Conservation (phyloP, 2,888 invertebrate genomes). For the Stenichneumon culpator region DNA sequence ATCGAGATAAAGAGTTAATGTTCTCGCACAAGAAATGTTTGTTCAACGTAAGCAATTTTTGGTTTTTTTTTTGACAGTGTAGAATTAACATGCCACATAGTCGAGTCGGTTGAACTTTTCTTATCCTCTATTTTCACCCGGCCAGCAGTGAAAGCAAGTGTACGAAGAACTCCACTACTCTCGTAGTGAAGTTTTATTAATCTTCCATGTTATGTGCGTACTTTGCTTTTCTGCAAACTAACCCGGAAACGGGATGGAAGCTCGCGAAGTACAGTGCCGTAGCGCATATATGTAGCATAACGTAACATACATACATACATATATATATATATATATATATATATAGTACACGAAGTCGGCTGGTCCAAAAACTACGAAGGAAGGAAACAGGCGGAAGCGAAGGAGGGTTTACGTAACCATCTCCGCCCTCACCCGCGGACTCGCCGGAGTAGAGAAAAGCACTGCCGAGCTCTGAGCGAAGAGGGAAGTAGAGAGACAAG, state of each 20-base stretch:
- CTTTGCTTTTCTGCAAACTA: constrained; percentile 73
- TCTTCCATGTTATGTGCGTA: constrained; percentile 71
- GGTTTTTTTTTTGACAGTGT: too few species aligned
- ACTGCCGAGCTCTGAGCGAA: constrained; percentile 2
- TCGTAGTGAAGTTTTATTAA: constrained; percentile 62
- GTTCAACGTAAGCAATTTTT: too few species aligned
- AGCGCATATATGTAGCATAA: background rate
- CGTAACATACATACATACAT: background rate
- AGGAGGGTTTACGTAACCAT: constrained; percentile 42
- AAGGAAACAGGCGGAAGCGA: constrained; percentile 21
- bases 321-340: background rate
- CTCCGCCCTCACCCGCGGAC: constrained; percentile 32
- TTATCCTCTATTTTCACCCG: constrained; percentile 13
- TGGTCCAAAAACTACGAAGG: constrained; percentile 17
- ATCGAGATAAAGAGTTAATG: too few species aligned
- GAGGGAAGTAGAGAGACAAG: background rate
- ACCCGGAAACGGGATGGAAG: constrained; percentile 69
- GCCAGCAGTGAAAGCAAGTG: constrained; percentile 5
- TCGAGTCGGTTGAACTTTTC: constrained; percentile 2
- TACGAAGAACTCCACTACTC: constrained; percentile 72
- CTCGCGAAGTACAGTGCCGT: constrained; percentile 63
- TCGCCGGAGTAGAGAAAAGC: constrained; percentile 23
- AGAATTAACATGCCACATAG: background rate
- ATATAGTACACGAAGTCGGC: constrained; percentile 57
- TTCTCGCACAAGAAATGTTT: too few species aligned